A percentile compares a stretch with the other conserved stretches of the same genome.
Conservation (phyloP, 2,797 vertebrate genomes). For the Phyllotis vaccarum region DNA sequence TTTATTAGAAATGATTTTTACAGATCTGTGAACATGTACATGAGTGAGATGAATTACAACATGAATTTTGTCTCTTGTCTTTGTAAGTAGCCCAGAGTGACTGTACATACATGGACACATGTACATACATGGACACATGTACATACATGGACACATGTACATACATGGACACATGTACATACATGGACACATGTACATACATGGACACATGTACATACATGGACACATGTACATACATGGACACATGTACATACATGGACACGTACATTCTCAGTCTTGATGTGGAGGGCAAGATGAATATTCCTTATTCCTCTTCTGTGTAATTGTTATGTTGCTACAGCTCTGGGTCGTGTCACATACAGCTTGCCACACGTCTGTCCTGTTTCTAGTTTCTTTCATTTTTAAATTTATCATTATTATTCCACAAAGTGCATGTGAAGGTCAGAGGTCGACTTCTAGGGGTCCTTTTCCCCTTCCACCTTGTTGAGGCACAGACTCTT, state of each 20-base stretch:
- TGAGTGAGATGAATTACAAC: background rate
- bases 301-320: slow-evolving; percentile 4
- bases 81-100: background rate
- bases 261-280: background rate
- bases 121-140: background rate
- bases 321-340: background rate
- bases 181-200: background rate
- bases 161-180: no score
- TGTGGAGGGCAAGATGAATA: background rate
- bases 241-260: no score
- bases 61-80: slow-evolving; percentile 10
- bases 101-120: background rate
- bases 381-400: background rate
- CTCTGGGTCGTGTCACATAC: background rate
- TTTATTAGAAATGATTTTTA: slow-evolving; percentile 11
- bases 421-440: background rate
- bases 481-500: background rate
- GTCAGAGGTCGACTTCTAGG: background rate
- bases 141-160: background rate
- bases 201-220: background rate
- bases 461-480: background rate
- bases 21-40: background rate
- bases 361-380: background rate
- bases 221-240: background rate
- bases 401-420: background rate